Base-by-base conservation (phyloP, 1,140 invertebrate species). In the Dreissena rostriformis region DNA sequence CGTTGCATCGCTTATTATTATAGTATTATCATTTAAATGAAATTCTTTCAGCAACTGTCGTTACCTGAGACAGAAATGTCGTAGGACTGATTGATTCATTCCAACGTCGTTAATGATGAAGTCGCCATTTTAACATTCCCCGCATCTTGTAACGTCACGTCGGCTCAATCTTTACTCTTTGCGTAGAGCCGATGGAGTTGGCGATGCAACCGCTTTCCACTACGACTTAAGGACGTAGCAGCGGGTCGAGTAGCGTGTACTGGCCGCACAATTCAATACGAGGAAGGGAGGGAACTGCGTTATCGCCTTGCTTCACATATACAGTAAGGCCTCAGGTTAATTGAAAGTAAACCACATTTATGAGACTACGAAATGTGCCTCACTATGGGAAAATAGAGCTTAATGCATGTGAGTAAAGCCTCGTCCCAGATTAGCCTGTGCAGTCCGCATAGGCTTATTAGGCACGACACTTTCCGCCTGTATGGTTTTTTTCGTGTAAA, bases 221-320 rank as follows among this genome's bases (percentile, higher is more conserved):
- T 0, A 77, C 61, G n/a, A 67, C 24, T 8, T 66, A 63, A 12
- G 75, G 75, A 26, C 75, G 75, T n/a, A 77, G 19, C 19, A 24
- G 7, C 6, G 75, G 75, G 26, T 26, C 67, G 1, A 77, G 29
- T 15, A 77, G 19, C n/a, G 75, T 65, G 39, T 67, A 77, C 29
- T 77, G 75, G 14, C 61, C 75, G 29, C 75, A 77, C 17, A 65
- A 39, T 39, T 66, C 55, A 24, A 77, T 24, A 39, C 12, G n/a
- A n/a, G 57, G 75, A 14, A 77, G 63, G 6, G 49, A 22, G 19
- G 67, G 53, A n/a, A 24, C 75, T 28, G 26, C 29, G 5, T 39
- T n/a, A 7, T 66, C 63, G 17, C 75, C 75, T 52, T 39, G 2
- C 2, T 8, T 5, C 28, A 8, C 39, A 39, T 39, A 39, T 39